These are phyloP conservation scores for Lepidochitona cinerea DNA, from an alignment of 2,888 invertebrate genomes.

Conservation along the genomic window DNA sequence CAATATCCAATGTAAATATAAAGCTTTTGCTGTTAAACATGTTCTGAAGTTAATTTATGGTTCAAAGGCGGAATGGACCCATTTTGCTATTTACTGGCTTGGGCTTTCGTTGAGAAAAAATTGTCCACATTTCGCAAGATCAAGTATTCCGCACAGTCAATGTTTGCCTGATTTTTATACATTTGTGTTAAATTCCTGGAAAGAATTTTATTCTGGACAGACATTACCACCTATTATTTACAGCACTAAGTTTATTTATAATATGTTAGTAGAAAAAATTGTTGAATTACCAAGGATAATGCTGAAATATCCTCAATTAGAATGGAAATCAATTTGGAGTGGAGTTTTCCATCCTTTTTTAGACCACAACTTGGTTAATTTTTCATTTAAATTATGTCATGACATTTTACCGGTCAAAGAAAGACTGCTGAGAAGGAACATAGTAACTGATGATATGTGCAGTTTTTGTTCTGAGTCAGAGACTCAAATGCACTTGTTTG, in stretches of 20 bases:
- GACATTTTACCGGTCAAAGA: not conserved
- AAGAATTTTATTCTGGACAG: not conserved
- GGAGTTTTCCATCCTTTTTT: not conserved
- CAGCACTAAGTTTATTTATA: not conserved
- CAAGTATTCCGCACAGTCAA: not conserved
- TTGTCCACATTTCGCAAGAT: not conserved
- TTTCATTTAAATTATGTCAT: not conserved
- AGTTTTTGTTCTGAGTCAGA: not conserved
- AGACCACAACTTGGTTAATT: not conserved
- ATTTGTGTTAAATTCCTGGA: not conserved
- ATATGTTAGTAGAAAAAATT: not conserved
- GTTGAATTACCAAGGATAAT: not conserved
- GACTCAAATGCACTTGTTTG: not conserved
- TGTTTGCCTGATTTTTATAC: not conserved
- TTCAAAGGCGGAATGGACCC: not conserved
- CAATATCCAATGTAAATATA: not conserved
- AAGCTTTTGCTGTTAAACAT: not conserved
- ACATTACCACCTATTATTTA: not conserved
- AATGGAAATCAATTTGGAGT: not conserved
- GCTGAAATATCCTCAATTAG: not conserved
- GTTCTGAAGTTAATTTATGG: conserved; percentile 6
- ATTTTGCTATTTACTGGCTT: conserved; percentile 3
- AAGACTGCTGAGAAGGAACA: not conserved
- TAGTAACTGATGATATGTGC: not conserved
- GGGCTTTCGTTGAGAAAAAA: not conserved